Base-by-base conservation (phyloP, 2,888 invertebrate species). In the Pyrgus malvae region DNA sequence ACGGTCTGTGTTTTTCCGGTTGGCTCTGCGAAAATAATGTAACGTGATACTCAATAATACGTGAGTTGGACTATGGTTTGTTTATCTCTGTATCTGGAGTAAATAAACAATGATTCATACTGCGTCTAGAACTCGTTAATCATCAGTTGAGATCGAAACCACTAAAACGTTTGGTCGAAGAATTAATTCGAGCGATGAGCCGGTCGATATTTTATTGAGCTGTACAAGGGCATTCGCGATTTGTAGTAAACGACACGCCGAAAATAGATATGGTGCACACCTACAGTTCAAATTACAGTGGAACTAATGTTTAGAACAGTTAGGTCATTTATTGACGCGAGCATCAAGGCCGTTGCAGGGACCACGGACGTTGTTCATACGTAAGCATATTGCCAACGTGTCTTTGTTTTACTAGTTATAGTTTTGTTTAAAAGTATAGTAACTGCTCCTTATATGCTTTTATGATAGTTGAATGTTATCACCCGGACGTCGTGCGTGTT, bases 121-220 rank as follows among this genome's bases (percentile, higher is more conserved):
- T 9, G 33, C 42, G 41, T 50, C 42, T 50, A 35, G 41, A 33
- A 25, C 31, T 50, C 50, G 11, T 41, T 25, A 50, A 50, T 50
- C 41, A 38, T 48, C 48, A 38, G 27, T 14, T 38, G 19, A 29
- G 19, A 25, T 35, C 8, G 42, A 42, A 25, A 38, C 27, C 19
- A 51, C 58, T 56, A 58, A 62, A 56, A 45, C 53, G 59, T 66
- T 62, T 57, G 12, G 63, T 56, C 21, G 9, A 35, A 5, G 23
- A 27, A 33, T 27, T 42, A 17, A 35, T 50, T 42, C 23, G 11
- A 41, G 33, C 25, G 33, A 35, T 9, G 42, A 29, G 40, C 40
- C 21, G 19, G 12, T 31, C 11, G 9, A 29, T 29, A 16, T 50
- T n/a, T 35, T 27, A 33, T 37, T 27, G 46, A 23, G 11, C 25